Evolutionary conservation across 23 tunicate genomes (phyloP).

Genomic region (Ciona savignyi): DNA sequence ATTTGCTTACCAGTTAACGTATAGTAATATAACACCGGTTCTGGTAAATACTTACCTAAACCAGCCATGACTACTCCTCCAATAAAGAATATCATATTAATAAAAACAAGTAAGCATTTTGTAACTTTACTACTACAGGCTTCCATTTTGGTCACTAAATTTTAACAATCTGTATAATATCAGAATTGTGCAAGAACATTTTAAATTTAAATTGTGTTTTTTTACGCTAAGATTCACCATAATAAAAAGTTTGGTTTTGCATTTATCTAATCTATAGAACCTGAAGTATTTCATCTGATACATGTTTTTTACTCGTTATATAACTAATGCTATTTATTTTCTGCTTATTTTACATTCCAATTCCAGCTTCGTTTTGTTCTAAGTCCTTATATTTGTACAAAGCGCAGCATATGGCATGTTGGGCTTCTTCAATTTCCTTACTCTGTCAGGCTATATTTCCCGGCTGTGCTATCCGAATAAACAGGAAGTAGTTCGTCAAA

Average conservation of each 20-base stretch:
- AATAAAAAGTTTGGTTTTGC: background rate
- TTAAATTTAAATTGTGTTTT: too few species aligned
- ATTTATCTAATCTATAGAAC: background rate
- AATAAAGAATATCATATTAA: slow-evolving; percentile 17
- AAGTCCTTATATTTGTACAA: too few species aligned
- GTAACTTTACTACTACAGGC: background rate
- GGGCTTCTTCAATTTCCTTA: background rate
- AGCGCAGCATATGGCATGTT: background rate
- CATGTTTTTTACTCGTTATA: too few species aligned
- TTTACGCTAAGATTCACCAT: too few species aligned
- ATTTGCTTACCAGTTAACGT: background rate
- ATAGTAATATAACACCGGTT: background rate
- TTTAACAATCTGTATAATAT: background rate
- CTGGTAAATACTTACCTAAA: slow-evolving; percentile 3
- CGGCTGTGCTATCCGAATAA: background rate
- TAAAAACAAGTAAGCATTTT: background rate
- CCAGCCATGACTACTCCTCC: slow-evolving; percentile 9
- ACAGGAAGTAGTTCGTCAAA: background rate
- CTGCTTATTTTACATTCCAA: background rate
- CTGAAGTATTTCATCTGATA: too few species aligned
- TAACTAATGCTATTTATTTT: too few species aligned
- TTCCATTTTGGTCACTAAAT: background rate
- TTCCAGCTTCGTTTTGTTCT: background rate
- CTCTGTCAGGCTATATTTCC: background rate
- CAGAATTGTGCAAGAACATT: too few species aligned